Conservation (phyloP, 1,140 invertebrate genomes). For the Bombus huntii region DNA sequence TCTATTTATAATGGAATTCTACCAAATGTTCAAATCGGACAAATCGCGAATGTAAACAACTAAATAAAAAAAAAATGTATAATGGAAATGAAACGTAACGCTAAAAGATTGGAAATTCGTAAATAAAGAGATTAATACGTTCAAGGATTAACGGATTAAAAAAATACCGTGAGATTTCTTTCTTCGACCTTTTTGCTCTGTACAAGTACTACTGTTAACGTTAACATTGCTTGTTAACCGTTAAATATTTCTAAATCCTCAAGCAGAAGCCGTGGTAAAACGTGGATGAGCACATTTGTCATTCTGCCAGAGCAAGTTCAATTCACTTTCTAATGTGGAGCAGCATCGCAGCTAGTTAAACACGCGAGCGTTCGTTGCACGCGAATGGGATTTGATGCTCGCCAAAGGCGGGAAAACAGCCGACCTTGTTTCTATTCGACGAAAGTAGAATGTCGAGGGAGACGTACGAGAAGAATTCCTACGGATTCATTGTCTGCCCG, state of each 20-base stretch:
- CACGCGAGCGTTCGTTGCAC: neutral
- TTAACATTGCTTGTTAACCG: too few species aligned
- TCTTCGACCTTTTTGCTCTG: neutral
- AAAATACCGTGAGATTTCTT: neutral
- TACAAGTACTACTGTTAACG: neutral
- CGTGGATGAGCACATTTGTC: neutral
- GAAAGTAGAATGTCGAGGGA: constrained; percentile 37
- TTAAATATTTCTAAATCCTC: neutral
- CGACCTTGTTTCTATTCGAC: constrained; percentile 33
- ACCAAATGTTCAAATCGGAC: too few species aligned
- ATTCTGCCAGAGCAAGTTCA: neutral
- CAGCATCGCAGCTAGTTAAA: neutral
- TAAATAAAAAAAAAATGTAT: too few species aligned
- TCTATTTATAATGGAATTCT: neutral
- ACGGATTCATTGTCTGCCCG: constrained; percentile 31
- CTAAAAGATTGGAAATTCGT: too few species aligned
- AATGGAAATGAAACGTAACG: neutral
- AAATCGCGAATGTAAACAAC: too few species aligned
- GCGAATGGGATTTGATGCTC: neutral
- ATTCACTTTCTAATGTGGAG: constrained; percentile 33
- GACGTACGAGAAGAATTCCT: constrained; percentile 31
- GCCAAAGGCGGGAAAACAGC: neutral
- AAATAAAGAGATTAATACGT: too few species aligned
- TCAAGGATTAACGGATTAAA: too few species aligned
- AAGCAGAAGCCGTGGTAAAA: neutral